Base-by-base conservation (phyloP, 2,888 invertebrate species). In the Carterocephalus palaemon region DNA sequence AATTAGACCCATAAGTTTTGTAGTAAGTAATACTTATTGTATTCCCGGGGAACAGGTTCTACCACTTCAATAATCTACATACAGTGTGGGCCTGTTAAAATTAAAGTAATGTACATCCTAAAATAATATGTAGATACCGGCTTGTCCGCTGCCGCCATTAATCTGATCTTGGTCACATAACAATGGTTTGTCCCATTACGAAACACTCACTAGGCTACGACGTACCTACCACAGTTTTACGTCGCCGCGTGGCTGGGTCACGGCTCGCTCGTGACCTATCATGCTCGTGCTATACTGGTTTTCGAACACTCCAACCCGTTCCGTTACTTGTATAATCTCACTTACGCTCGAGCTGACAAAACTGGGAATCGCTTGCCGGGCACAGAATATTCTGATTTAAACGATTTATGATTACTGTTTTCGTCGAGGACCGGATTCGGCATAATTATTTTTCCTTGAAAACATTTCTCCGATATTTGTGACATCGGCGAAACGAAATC, bases 221-320 rank as follows among this genome's bases (percentile, higher is more conserved):
- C 12, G 17, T 33, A 33, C 24, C 3, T 33, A 33, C 24, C 3
- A 20, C 4, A 29, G 8, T 19, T 38, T 38, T 29, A 39, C 34
- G 43, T 19, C 31, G 16, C 42, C 31, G 37, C 43, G 22, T 36
- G 31, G 45, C 45, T 37, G 37, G 43, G 77, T 78, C 79, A 76
- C 67, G 74, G 62, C 62, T 61, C 62, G 61, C 69, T 60, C 71
- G 66, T 81, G 82, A 83, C 82, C 83, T 76, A 80, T 70, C 65
- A 69, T 71, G 69, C 71, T 73, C 73, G 81, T 79, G 75, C 68
- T 56, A 74, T 82, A 82, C 81, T 80, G 81, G 82, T 83, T 82
- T 71, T 56, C 62, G 60, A 60, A 34, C 40, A 46, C 59, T 52
- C 46, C 43, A 43, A 26, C 20, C 47, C 49, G 15, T 33, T 46